Base-by-base conservation (phyloP, 1,140 invertebrate genomes). In the Chymomyza costata region DNA sequence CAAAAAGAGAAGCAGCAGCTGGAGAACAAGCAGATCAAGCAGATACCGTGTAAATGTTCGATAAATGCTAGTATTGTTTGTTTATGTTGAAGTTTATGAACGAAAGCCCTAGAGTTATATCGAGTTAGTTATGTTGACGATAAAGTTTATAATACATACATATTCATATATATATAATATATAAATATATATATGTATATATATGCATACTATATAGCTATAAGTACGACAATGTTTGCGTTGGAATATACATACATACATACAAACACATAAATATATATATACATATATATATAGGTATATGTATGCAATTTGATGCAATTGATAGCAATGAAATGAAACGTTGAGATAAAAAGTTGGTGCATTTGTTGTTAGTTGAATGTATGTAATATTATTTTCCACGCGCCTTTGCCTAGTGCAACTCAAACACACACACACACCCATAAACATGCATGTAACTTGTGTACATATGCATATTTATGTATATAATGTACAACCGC, bases 361-460 rank as follows among this genome's bases (percentile, higher is more conserved):
- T 76, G 71, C 71, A 76, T 76, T 76, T 76, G 71, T 76, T 76
- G 71, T 76, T 76, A 76, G 66, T n/a, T n/a, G n/a, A n/a, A 76
- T 76, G 58, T 76, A 76, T 56, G 78, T 67, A 71, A 78, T 80
- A 80, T 78, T 76, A 65, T 63, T 16, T 19, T 71, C 71, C 69
- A 78, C 63, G 69, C 71, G 71, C 71, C 71, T 76, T 78, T 76
- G 71, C 73, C 71, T 71, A 71, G 76, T 63, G 69, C 69, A 73
- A 73, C 69, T 52, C 46, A 61, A 21, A 46, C 44, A 21, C 43
- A 59, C 30, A 31, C 28, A 54, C 11, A 21, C 38, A 19, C 18
- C 19, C 10, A 25, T 11, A 41, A 6, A 41, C 18, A 41, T 21
- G 28, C 30, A 1, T 60, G 40, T 16, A 34, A 60, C 59, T 40